These are phyloP conservation scores for Xiphophorus maculatus DNA, from an alignment of 2,113 vertebrate species.

Conservation along the genomic window DNA sequence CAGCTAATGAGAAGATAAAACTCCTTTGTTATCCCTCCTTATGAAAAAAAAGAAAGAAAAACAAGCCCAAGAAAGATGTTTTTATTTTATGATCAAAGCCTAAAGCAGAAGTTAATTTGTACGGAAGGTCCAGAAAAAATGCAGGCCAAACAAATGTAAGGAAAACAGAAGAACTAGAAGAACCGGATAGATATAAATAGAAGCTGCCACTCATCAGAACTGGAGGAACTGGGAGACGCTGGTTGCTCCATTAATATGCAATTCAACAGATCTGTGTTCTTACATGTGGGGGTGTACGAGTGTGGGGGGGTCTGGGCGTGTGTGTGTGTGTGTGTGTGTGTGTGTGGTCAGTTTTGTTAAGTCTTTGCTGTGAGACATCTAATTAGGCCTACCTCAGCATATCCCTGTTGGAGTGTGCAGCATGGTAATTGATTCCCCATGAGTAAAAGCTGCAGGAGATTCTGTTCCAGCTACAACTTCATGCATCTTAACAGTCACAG, in stretches of 20 bases:
- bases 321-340: slow-evolving; percentile 1
- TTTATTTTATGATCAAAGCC: not conserved
- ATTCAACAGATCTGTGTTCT: slow-evolving; percentile 16
- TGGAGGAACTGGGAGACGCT: slow-evolving; percentile 22
- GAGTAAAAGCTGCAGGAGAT: slow-evolving; percentile 49
- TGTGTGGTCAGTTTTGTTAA: slow-evolving; percentile 49
- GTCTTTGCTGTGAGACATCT: slow-evolving; percentile 55
- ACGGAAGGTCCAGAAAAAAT: not conserved
- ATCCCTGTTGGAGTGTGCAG: slow-evolving; percentile 47
- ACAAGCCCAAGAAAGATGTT: not conserved
- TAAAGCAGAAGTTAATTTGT: not conserved
- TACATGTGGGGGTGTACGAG: slow-evolving; percentile 29
- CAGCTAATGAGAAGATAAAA: not conserved
- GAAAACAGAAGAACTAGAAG: slow-evolving; percentile 4
- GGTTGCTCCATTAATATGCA: slow-evolving; percentile 45
- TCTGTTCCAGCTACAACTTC: slow-evolving; percentile 19
- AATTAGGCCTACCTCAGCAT: slow-evolving; percentile 74
- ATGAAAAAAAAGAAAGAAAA: not conserved
- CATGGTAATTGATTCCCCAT: slow-evolving; percentile 70
- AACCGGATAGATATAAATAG: not conserved
- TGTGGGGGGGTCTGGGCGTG: slow-evolving; percentile 20
- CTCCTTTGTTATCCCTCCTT: not conserved
- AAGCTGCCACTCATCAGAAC: slow-evolving; percentile 8
- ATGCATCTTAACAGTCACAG: slow-evolving; percentile 58
- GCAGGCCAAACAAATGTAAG: not conserved